Percentiles rank a stretch among this genome's conserved stretches.
phyloP scores from a whole-genome alignment of 2,888 invertebrate species.

The Labia minor region DNA sequence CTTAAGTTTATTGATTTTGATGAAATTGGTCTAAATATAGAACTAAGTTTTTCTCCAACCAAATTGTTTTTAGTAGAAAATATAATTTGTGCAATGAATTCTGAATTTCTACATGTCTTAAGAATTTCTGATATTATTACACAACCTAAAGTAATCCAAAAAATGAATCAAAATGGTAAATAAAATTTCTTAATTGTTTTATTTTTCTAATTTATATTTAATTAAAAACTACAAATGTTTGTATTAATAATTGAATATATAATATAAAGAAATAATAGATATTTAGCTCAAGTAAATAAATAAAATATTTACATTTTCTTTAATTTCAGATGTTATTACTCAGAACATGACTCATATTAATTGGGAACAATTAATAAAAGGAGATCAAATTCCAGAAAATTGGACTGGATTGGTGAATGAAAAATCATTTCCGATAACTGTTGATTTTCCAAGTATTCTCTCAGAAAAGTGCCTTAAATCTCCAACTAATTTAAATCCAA shows the following conservation, averaged over 20 bases:
- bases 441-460: conserved; percentile 36
- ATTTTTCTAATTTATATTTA: not conserved
- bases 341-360: conserved; percentile 29
- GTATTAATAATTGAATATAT: too few species aligned
- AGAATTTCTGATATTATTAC: conserved; percentile 34
- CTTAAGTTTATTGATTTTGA: conserved; percentile 59
- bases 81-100: conserved; percentile 52
- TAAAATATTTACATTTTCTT: not conserved
- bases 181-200: not conserved
- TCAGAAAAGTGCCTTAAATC: conserved; percentile 29
- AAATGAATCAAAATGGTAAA: not conserved
- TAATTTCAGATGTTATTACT: not conserved
- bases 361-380: conserved; percentile 33
- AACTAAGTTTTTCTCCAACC: conserved; percentile 49
- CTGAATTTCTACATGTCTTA: conserved; percentile 51
- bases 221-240: not conserved
- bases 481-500: not conserved
- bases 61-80: conserved; percentile 55
- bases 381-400: conserved; percentile 28
- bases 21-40: conserved; percentile 51
- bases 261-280: too few species aligned
- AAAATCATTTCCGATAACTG: conserved; percentile 33
- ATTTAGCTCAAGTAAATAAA: too few species aligned
- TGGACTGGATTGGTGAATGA: conserved; percentile 26
- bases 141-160: not conserved